These are phyloP conservation scores for Sialis fuliginosa DNA, from an alignment of 2,888 invertebrate genomes.

Conservation along the genomic window DNA sequence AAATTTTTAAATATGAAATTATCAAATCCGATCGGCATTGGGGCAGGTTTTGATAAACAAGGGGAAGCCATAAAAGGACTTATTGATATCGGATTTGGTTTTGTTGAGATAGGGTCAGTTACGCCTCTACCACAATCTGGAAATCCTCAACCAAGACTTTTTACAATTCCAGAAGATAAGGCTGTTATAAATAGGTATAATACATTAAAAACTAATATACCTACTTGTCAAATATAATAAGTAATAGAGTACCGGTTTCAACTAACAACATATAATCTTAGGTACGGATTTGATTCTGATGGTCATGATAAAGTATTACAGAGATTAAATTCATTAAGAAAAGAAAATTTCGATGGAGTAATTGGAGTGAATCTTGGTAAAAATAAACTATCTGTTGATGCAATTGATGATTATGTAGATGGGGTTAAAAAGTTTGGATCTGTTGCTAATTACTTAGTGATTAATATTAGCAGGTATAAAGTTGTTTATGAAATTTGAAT, in stretches of 20 bases:
- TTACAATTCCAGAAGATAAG: conserved; percentile 64
- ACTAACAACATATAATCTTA: conserved; percentile 13
- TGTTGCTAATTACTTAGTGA: conserved; percentile 86
- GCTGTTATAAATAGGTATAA: conserved; percentile 79
- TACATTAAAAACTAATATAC: not conserved
- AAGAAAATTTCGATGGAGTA: conserved; percentile 35
- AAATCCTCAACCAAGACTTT: conserved; percentile 84
- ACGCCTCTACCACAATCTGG: conserved; percentile 89
- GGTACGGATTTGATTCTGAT: conserved; percentile 90
- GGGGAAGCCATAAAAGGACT: conserved; percentile 78
- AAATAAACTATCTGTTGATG: conserved; percentile 68
- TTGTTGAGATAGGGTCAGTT: conserved; percentile 90
- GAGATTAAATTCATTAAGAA: conserved; percentile 35
- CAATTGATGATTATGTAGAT: conserved; percentile 62
- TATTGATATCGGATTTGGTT: conserved; percentile 75
- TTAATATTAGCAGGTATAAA: conserved; percentile 72
- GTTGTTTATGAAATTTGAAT: not conserved
- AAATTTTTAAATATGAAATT: conserved; percentile 54
- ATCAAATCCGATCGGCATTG: conserved; percentile 87
- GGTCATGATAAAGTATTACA: conserved; percentile 64
- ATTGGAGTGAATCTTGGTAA: conserved; percentile 93
- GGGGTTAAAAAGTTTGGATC: conserved; percentile 71
- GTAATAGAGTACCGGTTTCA: no score
- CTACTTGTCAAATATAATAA: no score
- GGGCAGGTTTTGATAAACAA: conserved; percentile 97